Conservation (phyloP, 2,797 vertebrate species). For the Harpagifer antarcticus region DNA sequence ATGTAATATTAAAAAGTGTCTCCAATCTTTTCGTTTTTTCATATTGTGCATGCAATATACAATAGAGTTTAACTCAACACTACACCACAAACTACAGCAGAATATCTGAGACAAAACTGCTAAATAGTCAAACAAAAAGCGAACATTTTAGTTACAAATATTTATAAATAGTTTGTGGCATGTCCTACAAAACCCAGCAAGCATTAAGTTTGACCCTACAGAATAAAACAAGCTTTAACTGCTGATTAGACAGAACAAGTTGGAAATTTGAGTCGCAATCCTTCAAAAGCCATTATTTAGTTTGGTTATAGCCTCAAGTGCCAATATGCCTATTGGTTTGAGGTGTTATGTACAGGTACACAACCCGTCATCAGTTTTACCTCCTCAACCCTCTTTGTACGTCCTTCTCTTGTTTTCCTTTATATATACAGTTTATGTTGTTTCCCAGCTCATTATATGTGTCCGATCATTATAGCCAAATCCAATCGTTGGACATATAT, state of each 20-base stretch:
- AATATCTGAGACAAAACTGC: not conserved
- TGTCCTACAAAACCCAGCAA: not conserved
- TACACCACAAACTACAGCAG: not conserved
- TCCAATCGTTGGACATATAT: not conserved
- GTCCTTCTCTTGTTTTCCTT: not conserved
- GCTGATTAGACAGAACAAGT: constrained; percentile 6
- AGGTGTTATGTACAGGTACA: not conserved
- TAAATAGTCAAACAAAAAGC: not conserved
- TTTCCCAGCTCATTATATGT: not conserved
- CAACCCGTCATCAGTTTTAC: not conserved
- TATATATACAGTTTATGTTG: no score
- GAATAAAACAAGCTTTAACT: not conserved
- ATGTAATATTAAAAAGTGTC: not conserved
- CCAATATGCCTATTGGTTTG: no score
- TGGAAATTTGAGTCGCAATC: not conserved
- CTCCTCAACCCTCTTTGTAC: not conserved
- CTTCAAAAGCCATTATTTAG: not conserved
- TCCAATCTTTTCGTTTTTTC: not conserved
- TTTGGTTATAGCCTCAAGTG: not conserved
- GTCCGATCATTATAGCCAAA: no score
- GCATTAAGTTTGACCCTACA: not conserved
- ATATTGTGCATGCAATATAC: not conserved
- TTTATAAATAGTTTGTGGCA: not conserved
- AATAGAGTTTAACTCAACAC: not conserved
- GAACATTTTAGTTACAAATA: not conserved